Percentiles rank a stretch among this genome's conserved stretches.
phyloP scores from a whole-genome alignment of 2,888 invertebrate species.

The Incurvaria masculella region DNA sequence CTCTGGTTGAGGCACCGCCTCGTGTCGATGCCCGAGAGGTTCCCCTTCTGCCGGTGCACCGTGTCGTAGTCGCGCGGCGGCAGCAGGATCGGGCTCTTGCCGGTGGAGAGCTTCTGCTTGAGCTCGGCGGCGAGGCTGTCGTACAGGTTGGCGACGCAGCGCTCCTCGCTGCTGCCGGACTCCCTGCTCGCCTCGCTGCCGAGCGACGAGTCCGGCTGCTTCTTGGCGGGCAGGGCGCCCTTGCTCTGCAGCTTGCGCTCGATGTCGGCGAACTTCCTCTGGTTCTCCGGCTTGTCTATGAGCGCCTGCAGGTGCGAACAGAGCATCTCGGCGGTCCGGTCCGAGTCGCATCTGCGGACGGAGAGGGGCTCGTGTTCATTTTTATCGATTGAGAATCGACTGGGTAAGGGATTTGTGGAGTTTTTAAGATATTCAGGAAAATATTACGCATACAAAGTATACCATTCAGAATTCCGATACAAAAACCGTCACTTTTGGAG shows the following conservation, averaged over 20 bases:
- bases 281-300: conserved; percentile 78
- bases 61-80: conserved; percentile 96
- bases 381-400: not conserved
- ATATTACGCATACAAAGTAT: too few species aligned
- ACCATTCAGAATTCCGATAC: too few species aligned
- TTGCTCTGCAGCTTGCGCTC: conserved; percentile 59
- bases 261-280: conserved; percentile 80
- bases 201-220: conserved; percentile 68
- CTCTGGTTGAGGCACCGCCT: conserved; percentile 67
- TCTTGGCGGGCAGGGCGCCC: conserved; percentile 60
- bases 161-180: conserved; percentile 67
- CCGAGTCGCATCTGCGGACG: conserved; percentile 74
- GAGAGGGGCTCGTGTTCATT: too few species aligned
- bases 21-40: conserved; percentile 45
- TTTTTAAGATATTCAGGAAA: too few species aligned
- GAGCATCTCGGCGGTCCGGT: conserved; percentile 87
- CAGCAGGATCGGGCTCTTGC: conserved; percentile 73
- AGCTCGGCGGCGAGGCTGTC: conserved; percentile 91
- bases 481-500: too few species aligned
- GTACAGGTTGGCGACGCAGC: conserved; percentile 73
- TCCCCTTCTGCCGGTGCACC: conserved; percentile 66
- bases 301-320: conserved; percentile 81
- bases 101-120: conserved; percentile 60
- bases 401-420: too few species aligned
- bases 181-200: conserved; percentile 72